These are phyloP conservation scores for Plumapathes pennacea DNA, from an alignment of 92 coral and sea anemone genomes.

Conservation along the genomic window DNA sequence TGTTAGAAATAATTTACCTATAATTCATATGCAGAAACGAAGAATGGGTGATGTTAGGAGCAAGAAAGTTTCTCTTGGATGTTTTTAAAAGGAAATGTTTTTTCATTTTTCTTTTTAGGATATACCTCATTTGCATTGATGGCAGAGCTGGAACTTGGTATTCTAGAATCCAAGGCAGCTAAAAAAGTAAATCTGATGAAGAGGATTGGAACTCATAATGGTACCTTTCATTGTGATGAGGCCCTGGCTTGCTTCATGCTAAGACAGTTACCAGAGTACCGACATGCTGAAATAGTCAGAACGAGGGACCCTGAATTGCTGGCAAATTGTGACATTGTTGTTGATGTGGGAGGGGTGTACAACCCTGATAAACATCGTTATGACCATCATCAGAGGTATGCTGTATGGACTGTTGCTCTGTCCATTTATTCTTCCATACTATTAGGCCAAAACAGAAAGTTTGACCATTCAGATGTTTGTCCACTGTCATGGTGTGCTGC, in stretches of 20 bases:
- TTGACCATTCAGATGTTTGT: too few species aligned
- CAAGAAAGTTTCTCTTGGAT: too few species aligned
- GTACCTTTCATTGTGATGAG: constrained; percentile 96
- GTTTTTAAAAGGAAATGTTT: too few species aligned
- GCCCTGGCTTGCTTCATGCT: constrained; percentile 90
- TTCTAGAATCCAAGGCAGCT: constrained; percentile 7
- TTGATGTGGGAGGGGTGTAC: constrained; percentile 95
- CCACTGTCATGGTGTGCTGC: too few species aligned
- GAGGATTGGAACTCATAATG: constrained; percentile 93
- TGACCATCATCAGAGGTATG: constrained; percentile 94
- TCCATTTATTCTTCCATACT: neutral
- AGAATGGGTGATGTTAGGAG: too few species aligned
- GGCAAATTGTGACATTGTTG: constrained; percentile 83
- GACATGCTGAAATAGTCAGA: constrained; percentile 76
- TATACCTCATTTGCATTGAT: constrained; percentile 16
- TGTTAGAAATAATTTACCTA: too few species aligned
- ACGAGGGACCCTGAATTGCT: constrained; percentile 80
- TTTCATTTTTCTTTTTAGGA: constrained; percentile 2
- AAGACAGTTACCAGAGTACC: constrained; percentile 74
- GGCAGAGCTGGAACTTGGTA: constrained; percentile 17
- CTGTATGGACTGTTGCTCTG: neutral
- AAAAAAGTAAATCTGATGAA: constrained; percentile 40
- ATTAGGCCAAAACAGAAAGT: neutral
- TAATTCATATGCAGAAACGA: too few species aligned
- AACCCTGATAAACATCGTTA: constrained; percentile 76